Conservation (phyloP, 37 sponge, comb jelly and placozoan genomes). For the Chondrilla cf. caribensis region DNA sequence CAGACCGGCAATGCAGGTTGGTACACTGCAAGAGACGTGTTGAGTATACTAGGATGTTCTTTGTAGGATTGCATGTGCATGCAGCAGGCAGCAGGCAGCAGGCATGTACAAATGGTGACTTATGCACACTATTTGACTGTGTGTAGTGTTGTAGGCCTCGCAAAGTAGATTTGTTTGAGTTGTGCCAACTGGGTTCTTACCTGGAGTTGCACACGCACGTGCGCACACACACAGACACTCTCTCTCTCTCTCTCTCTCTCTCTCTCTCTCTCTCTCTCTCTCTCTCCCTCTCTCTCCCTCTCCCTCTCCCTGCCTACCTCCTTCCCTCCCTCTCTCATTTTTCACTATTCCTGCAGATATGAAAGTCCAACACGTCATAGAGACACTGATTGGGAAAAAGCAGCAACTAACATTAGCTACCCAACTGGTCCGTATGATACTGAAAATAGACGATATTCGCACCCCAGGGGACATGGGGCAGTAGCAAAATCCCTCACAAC, state of each 20-base stretch:
- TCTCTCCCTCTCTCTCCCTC: background rate
- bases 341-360: slow-evolving; percentile 60
- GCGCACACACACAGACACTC: too few species aligned
- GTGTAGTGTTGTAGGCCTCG: too few species aligned
- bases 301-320: background rate
- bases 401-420: slow-evolving; percentile 96
- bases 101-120: background rate
- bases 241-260: too few species aligned
- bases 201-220: too few species aligned
- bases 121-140: background rate
- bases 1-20: slow-evolving; percentile 78
- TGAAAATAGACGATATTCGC: slow-evolving; percentile 97
- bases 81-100: too few species aligned
- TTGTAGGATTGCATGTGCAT: too few species aligned
- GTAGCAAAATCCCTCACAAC: too few species aligned
- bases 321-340: background rate
- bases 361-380: slow-evolving; percentile 93
- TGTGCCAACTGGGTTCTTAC: too few species aligned
- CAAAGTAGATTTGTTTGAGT: too few species aligned
- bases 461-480: slow-evolving; percentile 55
- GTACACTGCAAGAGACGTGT: too few species aligned
- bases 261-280: too few species aligned
- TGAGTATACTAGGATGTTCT: background rate
- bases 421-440: slow-evolving; percentile 98
- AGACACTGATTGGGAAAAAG: slow-evolving; percentile 92